Conservation (phyloP, 2,797 vertebrate genomes). For the Chelonia mydas region DNA sequence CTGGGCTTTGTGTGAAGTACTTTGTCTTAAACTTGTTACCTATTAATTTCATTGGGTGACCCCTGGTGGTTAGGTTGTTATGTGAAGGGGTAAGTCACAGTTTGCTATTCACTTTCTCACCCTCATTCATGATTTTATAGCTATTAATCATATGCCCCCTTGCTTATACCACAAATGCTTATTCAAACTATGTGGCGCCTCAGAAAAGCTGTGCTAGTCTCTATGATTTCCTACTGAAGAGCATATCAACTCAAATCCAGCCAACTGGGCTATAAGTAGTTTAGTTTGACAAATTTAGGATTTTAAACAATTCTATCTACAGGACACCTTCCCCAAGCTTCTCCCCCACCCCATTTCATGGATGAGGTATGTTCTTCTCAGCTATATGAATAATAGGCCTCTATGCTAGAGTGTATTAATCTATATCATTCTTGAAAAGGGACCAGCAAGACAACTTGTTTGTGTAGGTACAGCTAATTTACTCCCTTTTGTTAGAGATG, state of each 20-base stretch:
- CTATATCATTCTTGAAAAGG: neutral
- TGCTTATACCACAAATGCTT: too few species aligned
- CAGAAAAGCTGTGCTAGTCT: neutral
- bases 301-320: too few species aligned
- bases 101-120: too few species aligned
- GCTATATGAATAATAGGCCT: neutral
- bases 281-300: neutral
- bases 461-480: neutral
- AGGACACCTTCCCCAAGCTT: too few species aligned
- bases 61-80: neutral
- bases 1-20: neutral
- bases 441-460: neutral
- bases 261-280: neutral
- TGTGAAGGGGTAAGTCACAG: neutral
- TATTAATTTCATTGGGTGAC: neutral
- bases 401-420: neutral
- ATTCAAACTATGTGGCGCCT: neutral
- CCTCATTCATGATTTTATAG: too few species aligned
- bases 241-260: neutral
- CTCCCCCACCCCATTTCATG: too few species aligned
- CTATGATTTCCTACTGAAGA: neutral
- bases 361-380: neutral
- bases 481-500: neutral
- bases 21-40: neutral
- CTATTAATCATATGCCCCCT: too few species aligned